Evolutionary conservation across 35 echinoderm and acorn worm species (phyloP).

Genomic region (Amphiura filiformis): DNA sequence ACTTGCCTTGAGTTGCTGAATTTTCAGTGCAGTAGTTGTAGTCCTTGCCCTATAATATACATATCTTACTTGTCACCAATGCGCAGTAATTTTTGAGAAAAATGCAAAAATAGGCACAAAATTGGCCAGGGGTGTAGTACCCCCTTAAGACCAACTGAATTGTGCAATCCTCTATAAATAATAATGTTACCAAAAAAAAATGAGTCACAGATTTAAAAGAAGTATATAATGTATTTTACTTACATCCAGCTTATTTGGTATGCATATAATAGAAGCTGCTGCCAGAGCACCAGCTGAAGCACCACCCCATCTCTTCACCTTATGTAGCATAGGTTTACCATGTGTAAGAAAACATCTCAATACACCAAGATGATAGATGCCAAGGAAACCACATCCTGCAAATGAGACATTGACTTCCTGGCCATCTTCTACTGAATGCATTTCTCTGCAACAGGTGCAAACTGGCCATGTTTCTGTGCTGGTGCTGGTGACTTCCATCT

Average conservation of each 20-base stretch:
- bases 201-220: too few relatives aligned
- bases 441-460: background rate
- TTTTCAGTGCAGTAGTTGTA: too few relatives aligned
- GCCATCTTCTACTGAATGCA: background rate
- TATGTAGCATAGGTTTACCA: slow-evolving; percentile 26
- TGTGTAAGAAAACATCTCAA: slow-evolving; percentile 35
- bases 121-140: too few relatives aligned
- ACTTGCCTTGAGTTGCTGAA: too few relatives aligned
- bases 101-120: too few relatives aligned
- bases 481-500: too few relatives aligned
- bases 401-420: slow-evolving; percentile 38
- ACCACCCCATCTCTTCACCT: slow-evolving; percentile 31
- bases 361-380: slow-evolving; percentile 53
- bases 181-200: too few relatives aligned
- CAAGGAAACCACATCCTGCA: slow-evolving; percentile 55
- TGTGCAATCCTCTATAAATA: too few relatives aligned
- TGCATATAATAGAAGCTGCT: slow-evolving; percentile 33
- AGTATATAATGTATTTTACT: background rate
- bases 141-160: too few relatives aligned
- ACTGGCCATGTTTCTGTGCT: background rate
- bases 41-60: too few relatives aligned
- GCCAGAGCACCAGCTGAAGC: slow-evolving; percentile 48
- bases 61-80: too few relatives aligned
- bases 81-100: too few relatives aligned
- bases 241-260: slow-evolving; percentile 58